Evolutionary conservation across 2,888 invertebrate species (phyloP).

Genomic region (Pyrocoelia pectoralis): DNA sequence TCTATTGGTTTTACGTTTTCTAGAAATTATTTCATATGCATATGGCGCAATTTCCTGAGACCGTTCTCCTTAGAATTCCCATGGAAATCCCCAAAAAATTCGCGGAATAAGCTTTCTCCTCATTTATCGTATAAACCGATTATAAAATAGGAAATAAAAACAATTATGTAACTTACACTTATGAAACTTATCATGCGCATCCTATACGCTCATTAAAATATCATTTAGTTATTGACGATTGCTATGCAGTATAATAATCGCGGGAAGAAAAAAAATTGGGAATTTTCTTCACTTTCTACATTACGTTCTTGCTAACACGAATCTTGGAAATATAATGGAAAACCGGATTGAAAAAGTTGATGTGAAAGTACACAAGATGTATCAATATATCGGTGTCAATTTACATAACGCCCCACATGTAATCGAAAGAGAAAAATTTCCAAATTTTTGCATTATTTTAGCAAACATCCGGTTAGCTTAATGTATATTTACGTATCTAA

Average conservation of each 20-base stretch:
- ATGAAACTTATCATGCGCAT: neutral
- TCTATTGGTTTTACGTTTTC: too few relatives aligned
- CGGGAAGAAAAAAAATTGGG: neutral
- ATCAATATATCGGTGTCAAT: slow-evolving; percentile 6
- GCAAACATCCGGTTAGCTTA: too few relatives aligned
- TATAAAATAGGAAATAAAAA: neutral
- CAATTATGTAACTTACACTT: neutral
- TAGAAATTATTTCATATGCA: too few relatives aligned
- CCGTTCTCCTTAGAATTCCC: too few relatives aligned
- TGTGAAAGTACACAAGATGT: slow-evolving; percentile 3
- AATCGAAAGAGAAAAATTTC: too few relatives aligned
- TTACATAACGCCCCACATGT: neutral
- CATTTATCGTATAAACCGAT: neutral
- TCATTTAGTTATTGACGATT: too few relatives aligned
- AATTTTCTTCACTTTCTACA: neutral
- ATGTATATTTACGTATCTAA: too few relatives aligned
- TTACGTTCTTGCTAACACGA: neutral
- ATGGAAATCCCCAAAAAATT: too few relatives aligned
- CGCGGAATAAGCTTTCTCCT: neutral
- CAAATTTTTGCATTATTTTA: too few relatives aligned
- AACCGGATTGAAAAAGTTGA: slow-evolving; percentile 4
- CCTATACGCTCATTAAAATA: too few relatives aligned
- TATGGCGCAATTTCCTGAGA: too few relatives aligned
- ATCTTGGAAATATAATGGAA: neutral
- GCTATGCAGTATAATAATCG: too few relatives aligned